phyloP scores from a whole-genome alignment of 2,888 invertebrate species.

The Arctia plantaginis region DNA sequence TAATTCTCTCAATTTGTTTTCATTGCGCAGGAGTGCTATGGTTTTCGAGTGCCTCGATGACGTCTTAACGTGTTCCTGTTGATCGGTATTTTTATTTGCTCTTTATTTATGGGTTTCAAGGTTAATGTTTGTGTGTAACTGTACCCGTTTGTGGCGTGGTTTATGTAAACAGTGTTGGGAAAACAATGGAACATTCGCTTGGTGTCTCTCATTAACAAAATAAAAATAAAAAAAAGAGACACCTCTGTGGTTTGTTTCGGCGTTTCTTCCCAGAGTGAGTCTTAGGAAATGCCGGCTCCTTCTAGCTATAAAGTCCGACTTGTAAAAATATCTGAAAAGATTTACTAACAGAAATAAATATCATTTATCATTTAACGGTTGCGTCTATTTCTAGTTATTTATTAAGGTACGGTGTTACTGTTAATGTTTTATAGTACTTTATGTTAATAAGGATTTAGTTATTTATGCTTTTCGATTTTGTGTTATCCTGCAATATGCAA shows the following conservation, averaged over 20 bases:
- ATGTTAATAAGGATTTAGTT: background rate
- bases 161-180: constrained; percentile 34
- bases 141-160: constrained; percentile 29
- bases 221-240: too few relatives aligned
- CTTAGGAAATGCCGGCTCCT: too few relatives aligned
- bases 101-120: constrained; percentile 67
- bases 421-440: background rate
- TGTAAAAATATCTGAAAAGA: too few relatives aligned
- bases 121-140: constrained; percentile 60
- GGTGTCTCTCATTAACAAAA: constrained; percentile 35
- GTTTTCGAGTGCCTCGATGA: constrained; percentile 57
- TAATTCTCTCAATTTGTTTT: constrained; percentile 75
- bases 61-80: constrained; percentile 56
- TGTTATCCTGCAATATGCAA: background rate
- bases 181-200: constrained; percentile 37
- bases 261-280: too few relatives aligned
- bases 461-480: background rate
- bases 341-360: too few relatives aligned
- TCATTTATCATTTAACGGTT: too few relatives aligned
- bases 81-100: constrained; percentile 57
- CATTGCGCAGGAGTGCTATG: constrained; percentile 47
- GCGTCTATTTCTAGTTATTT: background rate
- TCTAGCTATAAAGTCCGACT: too few relatives aligned
- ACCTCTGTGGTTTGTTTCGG: too few relatives aligned
- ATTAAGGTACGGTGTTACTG: background rate